Evolutionary conservation across 2,113 vertebrate species (phyloP).

Genomic region (Alaudala cheleensis): DNA sequence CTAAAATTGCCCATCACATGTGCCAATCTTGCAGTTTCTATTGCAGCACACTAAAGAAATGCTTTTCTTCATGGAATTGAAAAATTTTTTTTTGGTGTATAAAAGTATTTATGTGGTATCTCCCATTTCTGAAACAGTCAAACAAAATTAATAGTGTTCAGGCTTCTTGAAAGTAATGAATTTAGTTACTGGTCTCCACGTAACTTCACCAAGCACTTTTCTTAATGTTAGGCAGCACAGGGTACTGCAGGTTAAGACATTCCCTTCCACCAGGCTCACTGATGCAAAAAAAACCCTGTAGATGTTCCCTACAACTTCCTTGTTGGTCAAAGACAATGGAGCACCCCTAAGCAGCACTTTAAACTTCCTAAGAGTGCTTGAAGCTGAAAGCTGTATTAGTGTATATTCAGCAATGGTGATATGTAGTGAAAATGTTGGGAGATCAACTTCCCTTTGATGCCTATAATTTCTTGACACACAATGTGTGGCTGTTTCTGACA

Average conservation of each 20-base stretch:
- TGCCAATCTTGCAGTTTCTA: neutral
- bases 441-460: neutral
- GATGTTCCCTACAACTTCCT: neutral
- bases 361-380: neutral
- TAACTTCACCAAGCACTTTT: neutral
- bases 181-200: neutral
- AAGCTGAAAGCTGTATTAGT: neutral
- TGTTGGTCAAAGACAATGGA: neutral
- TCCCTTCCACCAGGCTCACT: neutral
- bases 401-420: neutral
- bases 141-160: neutral
- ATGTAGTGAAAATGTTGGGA: neutral
- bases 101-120: neutral
- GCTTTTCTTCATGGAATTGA: neutral
- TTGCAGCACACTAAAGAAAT: accelerated
- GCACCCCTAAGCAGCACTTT: neutral
- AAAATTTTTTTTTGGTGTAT: neutral
- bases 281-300: neutral
- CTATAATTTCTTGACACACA: neutral
- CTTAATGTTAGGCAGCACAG: neutral
- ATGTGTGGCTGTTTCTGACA: neutral
- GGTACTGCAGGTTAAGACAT: neutral
- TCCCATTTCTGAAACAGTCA: neutral
- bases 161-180: neutral
- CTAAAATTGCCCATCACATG: neutral